phyloP scores from a whole-genome alignment of 2,113 vertebrate species.

The Miniopterus natalensis region DNA sequence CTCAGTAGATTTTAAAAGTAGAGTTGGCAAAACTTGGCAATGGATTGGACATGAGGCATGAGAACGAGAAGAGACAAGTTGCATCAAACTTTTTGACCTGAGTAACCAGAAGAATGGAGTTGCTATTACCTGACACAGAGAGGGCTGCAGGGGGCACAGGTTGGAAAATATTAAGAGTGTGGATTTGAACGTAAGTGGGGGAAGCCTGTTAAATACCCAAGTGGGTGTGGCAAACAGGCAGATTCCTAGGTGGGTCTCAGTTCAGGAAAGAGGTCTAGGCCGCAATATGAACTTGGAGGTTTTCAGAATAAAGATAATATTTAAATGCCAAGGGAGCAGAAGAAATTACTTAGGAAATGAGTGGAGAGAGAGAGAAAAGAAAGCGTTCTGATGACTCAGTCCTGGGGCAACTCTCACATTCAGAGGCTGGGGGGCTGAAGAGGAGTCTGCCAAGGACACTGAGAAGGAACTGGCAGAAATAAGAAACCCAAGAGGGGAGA shows the following conservation, averaged over 20 bases:
- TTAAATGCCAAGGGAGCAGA: background rate
- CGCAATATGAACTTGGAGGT: background rate
- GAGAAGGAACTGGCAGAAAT: background rate
- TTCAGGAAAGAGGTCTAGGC: background rate
- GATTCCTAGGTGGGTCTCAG: background rate
- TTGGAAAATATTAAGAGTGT: background rate
- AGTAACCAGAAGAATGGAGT: background rate
- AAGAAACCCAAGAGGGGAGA: background rate
- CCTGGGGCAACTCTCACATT: background rate
- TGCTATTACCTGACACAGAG: background rate
- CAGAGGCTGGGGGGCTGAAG: background rate
- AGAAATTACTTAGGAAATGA: slow-evolving; percentile 23
- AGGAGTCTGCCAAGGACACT: background rate
- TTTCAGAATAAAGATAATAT: slow-evolving; percentile 41
- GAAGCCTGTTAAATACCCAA: background rate
- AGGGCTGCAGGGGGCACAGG: background rate
- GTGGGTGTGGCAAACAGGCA: background rate
- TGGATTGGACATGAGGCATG: background rate
- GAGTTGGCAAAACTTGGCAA: background rate
- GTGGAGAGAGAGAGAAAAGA: background rate
- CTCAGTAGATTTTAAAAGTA: background rate
- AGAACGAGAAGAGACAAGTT: background rate
- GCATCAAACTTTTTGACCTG: background rate
- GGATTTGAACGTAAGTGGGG: background rate
- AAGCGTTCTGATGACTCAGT: background rate